Conservation (phyloP, 1,140 invertebrate species). For the Drosophila triauraria region DNA sequence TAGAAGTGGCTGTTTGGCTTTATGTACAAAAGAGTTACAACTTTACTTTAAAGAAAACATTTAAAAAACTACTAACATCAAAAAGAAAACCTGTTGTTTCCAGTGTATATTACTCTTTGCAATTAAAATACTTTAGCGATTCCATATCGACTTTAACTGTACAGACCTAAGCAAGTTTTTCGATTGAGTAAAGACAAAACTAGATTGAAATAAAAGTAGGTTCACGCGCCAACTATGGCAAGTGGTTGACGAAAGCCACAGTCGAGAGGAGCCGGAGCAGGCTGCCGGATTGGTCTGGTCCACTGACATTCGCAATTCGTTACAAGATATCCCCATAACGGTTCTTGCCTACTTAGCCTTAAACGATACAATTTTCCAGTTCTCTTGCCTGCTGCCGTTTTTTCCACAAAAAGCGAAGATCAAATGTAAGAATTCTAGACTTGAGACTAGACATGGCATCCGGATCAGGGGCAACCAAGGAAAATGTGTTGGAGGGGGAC, state of each 20-base stretch:
- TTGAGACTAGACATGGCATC: constrained; percentile 2
- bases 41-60: too few relatives aligned
- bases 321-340: constrained; percentile 23
- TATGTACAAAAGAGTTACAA: not conserved
- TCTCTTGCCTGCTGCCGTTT: constrained; percentile 6
- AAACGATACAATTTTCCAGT: constrained; percentile 33
- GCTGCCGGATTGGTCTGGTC: constrained; percentile 27
- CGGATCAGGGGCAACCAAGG: not conserved
- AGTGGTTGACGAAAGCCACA: constrained; percentile 19
- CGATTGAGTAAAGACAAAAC: constrained; percentile 15
- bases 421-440: constrained; percentile 11
- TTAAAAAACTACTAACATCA: not conserved
- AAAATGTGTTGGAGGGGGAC: not conserved
- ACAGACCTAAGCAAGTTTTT: constrained; percentile 16
- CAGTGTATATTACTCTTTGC: constrained; percentile 7
- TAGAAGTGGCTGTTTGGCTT: too few relatives aligned
- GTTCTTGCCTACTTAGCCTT: constrained; percentile 39
- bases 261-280: constrained; percentile 5
- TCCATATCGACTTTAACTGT: constrained; percentile 20
- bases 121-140: constrained; percentile 32
- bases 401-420: constrained; percentile 1
- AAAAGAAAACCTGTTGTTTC: not conserved
- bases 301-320: constrained; percentile 30
- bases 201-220: constrained; percentile 43
- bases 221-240: constrained; percentile 25